These are phyloP conservation scores for Manis javanica DNA, from an alignment of 2,797 vertebrate species.

Conservation along the genomic window DNA sequence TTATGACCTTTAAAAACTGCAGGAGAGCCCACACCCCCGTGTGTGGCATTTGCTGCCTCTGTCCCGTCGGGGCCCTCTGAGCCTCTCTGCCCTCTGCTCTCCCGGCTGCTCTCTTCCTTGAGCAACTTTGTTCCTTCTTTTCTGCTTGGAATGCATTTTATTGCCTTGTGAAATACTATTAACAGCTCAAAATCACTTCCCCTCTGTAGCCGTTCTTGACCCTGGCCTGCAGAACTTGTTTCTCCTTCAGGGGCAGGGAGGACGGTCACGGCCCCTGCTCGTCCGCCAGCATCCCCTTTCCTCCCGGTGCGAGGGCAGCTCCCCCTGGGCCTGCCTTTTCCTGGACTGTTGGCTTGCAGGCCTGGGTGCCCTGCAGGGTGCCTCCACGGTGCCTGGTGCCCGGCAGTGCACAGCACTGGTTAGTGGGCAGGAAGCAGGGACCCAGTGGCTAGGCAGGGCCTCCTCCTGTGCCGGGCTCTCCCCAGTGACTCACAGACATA, in stretches of 20 bases:
- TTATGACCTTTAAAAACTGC: neutral
- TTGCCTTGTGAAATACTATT: conserved; percentile 30
- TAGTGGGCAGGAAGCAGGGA: neutral
- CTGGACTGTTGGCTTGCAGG: neutral
- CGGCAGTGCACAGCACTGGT: neutral
- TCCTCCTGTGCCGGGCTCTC: accelerated
- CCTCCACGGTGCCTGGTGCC: neutral
- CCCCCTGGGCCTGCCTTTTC: neutral
- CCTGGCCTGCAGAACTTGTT: neutral
- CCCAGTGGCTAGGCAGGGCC: neutral
- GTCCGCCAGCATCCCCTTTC: neutral
- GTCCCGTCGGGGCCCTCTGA: neutral
- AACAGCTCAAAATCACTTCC: neutral
- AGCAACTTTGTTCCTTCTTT: neutral
- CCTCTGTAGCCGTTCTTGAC: neutral
- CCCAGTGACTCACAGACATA: neutral
- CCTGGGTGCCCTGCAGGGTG: neutral
- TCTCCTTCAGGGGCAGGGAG: too few species aligned
- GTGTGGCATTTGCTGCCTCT: neutral
- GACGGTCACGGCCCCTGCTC: neutral
- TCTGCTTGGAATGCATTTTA: neutral
- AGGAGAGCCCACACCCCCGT: accelerated
- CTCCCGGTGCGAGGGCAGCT: neutral
- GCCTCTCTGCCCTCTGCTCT: neutral
- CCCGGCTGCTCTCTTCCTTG: neutral